Evolutionary conservation across 2,797 vertebrate species (phyloP).

Genomic region (Danio aesculapii): DNA sequence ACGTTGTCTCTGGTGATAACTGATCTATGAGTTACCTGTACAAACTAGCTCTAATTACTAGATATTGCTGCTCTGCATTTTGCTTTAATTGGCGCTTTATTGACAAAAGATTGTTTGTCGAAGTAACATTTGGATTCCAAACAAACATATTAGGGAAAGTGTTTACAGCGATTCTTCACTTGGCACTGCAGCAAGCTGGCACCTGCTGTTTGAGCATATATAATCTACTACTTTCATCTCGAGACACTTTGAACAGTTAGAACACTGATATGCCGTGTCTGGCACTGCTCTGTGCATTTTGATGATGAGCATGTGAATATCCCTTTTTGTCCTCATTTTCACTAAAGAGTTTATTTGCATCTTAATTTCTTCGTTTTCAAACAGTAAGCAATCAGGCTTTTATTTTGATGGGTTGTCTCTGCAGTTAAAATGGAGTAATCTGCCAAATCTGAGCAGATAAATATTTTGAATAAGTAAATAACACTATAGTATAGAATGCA

Average conservation of each 20-base stretch:
- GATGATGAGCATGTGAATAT: constrained; percentile 63
- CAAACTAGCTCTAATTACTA: constrained; percentile 40
- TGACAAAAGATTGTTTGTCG: constrained; percentile 25
- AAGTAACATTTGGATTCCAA: constrained; percentile 31
- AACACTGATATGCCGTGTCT: constrained; percentile 57
- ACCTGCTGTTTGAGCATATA: constrained; percentile 49
- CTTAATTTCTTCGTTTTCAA: too few relatives aligned
- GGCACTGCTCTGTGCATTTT: constrained; percentile 55
- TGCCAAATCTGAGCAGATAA: too few relatives aligned
- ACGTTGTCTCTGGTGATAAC: background rate
- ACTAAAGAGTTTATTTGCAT: background rate
- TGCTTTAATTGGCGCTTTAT: constrained; percentile 32
- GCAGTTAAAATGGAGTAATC: too few relatives aligned
- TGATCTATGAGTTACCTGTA: background rate
- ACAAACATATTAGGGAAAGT: constrained; percentile 41
- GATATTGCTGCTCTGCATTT: constrained; percentile 24
- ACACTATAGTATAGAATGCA: too few relatives aligned
- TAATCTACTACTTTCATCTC: constrained; percentile 65
- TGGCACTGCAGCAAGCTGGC: constrained; percentile 31
- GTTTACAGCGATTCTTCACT: constrained; percentile 29
- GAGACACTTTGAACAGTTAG: constrained; percentile 62
- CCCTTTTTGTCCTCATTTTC: constrained; percentile 26
- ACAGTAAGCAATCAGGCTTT: too few relatives aligned
- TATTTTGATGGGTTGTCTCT: too few relatives aligned
- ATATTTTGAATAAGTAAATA: too few relatives aligned